Conservation (phyloP, 2,797 vertebrate species). For the Myotis myotis region DNA sequence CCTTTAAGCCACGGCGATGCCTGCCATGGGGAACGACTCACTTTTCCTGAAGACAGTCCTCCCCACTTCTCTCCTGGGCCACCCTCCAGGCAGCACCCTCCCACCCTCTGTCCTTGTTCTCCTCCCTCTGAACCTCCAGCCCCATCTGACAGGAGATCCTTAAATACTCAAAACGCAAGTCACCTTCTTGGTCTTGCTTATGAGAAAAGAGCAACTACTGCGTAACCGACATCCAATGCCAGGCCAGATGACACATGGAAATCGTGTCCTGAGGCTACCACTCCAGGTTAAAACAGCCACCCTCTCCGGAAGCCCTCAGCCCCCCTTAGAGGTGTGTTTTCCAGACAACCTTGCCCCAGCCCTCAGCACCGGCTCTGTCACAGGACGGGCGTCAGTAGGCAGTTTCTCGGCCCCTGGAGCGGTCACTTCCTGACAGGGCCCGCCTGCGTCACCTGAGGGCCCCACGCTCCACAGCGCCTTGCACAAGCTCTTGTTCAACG, state of each 20-base stretch:
- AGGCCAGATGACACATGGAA: slow-evolving; percentile 16
- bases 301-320: not conserved
- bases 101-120: not conserved
- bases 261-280: not conserved
- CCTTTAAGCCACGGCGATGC: not conserved
- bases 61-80: not conserved
- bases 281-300: not conserved
- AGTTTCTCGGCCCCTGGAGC: rapidly evolving
- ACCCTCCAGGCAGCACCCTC: not conserved
- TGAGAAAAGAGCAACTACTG: not conserved
- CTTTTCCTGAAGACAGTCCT: not conserved
- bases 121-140: not conserved
- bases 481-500: not conserved
- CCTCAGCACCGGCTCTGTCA: not conserved
- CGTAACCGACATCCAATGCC: not conserved
- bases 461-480: not conserved
- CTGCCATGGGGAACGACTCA: not conserved
- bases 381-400: not conserved
- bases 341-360: not conserved
- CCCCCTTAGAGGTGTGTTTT: not conserved
- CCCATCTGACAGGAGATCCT: not conserved
- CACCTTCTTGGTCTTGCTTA: not conserved
- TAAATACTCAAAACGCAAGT: not conserved
- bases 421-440: not conserved
- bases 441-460: not conserved